A percentile compares a stretch with the other conserved stretches of the same genome.
phyloP scores from a whole-genome alignment of 92 coral and sea anemone species.

The Paramuricea clavata region DNA sequence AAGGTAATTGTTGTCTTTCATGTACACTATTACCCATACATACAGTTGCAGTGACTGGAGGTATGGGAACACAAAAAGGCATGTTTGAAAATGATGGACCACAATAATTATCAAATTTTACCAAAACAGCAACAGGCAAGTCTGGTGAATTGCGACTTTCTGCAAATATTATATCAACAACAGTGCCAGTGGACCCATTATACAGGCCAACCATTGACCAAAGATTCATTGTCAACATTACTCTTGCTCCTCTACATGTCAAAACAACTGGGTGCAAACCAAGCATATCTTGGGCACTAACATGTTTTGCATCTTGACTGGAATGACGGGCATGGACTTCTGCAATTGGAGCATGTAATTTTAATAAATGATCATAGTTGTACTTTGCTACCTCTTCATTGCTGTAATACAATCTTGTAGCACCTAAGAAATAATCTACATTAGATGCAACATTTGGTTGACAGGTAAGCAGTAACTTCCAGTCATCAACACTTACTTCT shows the following conservation, averaged over 20 bases:
- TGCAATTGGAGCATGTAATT: constrained; percentile 63
- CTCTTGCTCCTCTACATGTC: constrained; percentile 55
- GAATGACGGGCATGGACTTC: constrained; percentile 71
- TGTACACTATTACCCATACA: constrained; percentile 13
- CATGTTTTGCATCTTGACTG: constrained; percentile 34
- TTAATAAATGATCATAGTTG: constrained; percentile 43
- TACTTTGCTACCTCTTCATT: constrained; percentile 66
- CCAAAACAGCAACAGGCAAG: constrained; percentile 70
- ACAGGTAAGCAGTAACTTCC: constrained; percentile 64
- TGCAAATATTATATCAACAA: constrained; percentile 58
- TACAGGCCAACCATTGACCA: constrained; percentile 63
- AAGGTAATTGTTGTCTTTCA: constrained; percentile 80
- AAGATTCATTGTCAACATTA: constrained; percentile 64
- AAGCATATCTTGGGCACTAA: constrained; percentile 70
- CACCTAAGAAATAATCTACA: constrained; percentile 46
- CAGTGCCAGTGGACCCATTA: constrained; percentile 24
- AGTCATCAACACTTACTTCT: constrained; percentile 53
- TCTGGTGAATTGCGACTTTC: constrained; percentile 60
- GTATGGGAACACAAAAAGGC: constrained; percentile 66
- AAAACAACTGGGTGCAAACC: constrained; percentile 65
- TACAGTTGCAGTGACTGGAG: constrained; percentile 23
- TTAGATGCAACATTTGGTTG: constrained; percentile 53
- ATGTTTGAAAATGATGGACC: constrained; percentile 67
- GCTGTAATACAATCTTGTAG: constrained; percentile 53
- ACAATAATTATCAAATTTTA: constrained; percentile 65